These are phyloP conservation scores for Venturia canescens DNA, from an alignment of 1,140 invertebrate species.

Conservation along the genomic window DNA sequence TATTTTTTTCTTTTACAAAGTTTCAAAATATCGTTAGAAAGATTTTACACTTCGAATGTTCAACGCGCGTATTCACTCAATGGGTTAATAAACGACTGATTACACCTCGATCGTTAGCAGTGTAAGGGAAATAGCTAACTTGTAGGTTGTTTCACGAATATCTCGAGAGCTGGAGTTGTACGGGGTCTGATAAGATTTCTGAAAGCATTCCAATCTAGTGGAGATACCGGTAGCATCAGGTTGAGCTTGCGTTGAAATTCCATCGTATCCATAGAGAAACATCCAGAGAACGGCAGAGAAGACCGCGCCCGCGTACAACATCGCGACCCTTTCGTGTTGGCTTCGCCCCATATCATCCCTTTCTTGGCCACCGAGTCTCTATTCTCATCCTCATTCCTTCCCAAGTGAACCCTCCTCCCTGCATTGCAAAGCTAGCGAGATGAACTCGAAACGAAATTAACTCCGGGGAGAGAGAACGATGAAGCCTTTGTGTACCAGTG, in stretches of 20 bases:
- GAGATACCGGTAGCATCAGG: conserved; percentile 4
- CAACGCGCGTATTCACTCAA: too few species aligned
- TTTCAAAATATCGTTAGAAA: too few species aligned
- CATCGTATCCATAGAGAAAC: background rate
- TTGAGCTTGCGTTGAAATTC: background rate
- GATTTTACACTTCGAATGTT: too few species aligned
- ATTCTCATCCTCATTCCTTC: background rate
- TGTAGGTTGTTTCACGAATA: background rate
- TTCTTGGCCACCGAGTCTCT: conserved; percentile 3
- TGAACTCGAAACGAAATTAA: background rate
- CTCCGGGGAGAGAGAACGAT: background rate
- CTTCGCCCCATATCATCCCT: background rate
- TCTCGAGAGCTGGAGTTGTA: background rate
- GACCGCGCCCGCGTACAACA: background rate
- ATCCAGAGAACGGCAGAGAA: background rate
- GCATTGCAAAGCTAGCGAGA: background rate
- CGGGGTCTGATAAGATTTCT: background rate
- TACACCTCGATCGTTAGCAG: background rate
- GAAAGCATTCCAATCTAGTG: background rate
- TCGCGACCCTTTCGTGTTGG: background rate
- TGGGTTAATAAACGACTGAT: background rate
- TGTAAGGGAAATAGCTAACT: background rate
- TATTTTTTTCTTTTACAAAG: too few species aligned
- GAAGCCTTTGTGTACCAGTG: background rate
- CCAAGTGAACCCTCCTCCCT: background rate